Base-by-base conservation (phyloP, 2,888 invertebrate genomes). In the Therioaphis trifolii region DNA sequence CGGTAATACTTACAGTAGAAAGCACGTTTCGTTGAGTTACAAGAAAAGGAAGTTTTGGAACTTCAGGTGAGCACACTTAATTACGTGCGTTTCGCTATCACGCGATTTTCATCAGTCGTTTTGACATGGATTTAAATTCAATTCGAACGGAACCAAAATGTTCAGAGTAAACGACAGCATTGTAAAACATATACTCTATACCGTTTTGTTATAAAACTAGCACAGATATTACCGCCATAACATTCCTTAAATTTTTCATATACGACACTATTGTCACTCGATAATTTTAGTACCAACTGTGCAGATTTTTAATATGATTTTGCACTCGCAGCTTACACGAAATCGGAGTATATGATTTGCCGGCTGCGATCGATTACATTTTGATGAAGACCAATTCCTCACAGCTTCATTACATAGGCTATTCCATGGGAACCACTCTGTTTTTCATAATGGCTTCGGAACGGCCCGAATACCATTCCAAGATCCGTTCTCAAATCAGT, bases 371-470 rank as follows among this genome's bases (percentile, higher is more conserved):
- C 84, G 93, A 96, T 88, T 93, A 94, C 86, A 89, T 92, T 3
- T 88, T 92, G 68, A 88, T 89, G 5, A 86, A 86, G 5, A 92
- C 92, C 1, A 88, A 89, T 0, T 89, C 90, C 85, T 86, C 89
- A 14, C 89, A 91, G 58, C 88, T 94, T 52, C 91, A 92, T 86
- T 97, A 96, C 88, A 90, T 96, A 68, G 97, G 97, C 0, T 96
- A 97, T 89, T 97, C 96, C 0, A 96, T 97, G 93, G 97, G 96
- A 0, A 94, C 95, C 0, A 93, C 95, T 0, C 91, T 92, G 87
- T 91, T 93, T 86, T 93, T 93, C 87, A 93, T 93, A 2, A 90
- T 94, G 87, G 90, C 94, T 76, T 92, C 93, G 1, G 90, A 92
- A 27, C 89, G 91, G 86, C 92, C 93, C 0, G 91, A 93, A 86